Evolutionary conservation across 2,888 invertebrate species (phyloP).

Genomic region (Nezara viridula): DNA sequence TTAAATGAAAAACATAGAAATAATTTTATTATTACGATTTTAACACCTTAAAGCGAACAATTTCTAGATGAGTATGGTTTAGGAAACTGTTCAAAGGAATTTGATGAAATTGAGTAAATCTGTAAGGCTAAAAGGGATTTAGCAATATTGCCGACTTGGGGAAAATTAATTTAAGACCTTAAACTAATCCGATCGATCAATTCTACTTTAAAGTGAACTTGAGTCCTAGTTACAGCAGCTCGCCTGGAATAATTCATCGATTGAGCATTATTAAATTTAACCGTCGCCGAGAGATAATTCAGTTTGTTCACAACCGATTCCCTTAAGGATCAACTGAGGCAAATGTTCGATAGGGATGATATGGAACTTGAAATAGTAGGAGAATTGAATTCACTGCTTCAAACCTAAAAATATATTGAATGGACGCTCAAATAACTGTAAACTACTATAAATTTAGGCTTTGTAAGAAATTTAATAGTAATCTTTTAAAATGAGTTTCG

Average conservation of each 20-base stretch:
- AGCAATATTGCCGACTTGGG: neutral
- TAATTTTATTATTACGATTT: too few relatives aligned
- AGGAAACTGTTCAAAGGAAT: neutral
- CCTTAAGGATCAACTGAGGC: neutral
- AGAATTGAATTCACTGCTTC: too few relatives aligned
- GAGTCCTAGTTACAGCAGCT: neutral
- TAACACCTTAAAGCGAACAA: neutral
- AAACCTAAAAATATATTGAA: too few relatives aligned
- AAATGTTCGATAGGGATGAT: neutral
- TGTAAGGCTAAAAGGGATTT: neutral
- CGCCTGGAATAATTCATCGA: neutral
- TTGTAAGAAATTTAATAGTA: too few relatives aligned
- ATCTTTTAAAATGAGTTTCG: too few relatives aligned
- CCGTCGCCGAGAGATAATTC: neutral
- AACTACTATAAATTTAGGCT: too few relatives aligned
- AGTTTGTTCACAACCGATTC: neutral
- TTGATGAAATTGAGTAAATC: neutral
- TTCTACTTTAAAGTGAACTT: neutral
- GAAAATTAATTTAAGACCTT: slow-evolving; percentile 13
- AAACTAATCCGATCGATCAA: neutral
- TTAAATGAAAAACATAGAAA: too few relatives aligned
- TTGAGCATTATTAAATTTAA: neutral
- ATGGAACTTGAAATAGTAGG: neutral
- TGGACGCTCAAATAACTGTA: too few relatives aligned
- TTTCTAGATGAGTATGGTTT: neutral